A percentile compares a stretch with the other conserved stretches of the same genome.
These are phyloP conservation scores for Thaumetopoea pityocampa DNA, from an alignment of 1,140 invertebrate species.

Conservation along the genomic window DNA sequence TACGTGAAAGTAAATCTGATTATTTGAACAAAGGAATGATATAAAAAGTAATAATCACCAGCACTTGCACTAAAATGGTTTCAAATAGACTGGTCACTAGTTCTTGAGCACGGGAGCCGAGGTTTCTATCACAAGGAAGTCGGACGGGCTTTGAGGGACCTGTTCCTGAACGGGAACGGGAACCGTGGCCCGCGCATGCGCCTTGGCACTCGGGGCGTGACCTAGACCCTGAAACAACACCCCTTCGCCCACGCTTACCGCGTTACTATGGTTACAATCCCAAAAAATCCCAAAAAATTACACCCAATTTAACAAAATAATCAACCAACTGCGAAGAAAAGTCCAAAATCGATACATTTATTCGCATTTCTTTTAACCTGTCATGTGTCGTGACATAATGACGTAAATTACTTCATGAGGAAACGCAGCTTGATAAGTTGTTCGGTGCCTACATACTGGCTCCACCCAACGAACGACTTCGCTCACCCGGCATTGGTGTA, in stretches of 20 bases:
- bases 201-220: slow-evolving; percentile 60
- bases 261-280: slow-evolving; percentile 51
- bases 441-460: slow-evolving; percentile 31
- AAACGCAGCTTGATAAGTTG: slow-evolving; percentile 26
- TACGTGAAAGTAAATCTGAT: too few relatives aligned
- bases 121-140: slow-evolving; percentile 37
- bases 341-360: too few relatives aligned
- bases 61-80: too few relatives aligned
- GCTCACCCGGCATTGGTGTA: slow-evolving; percentile 40
- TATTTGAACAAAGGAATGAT: too few relatives aligned
- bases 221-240: slow-evolving; percentile 74
- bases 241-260: slow-evolving; percentile 57
- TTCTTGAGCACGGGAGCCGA: slow-evolving; percentile 4
- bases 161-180: slow-evolving; percentile 34
- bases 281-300: slow-evolving; percentile 27
- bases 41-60: neutral
- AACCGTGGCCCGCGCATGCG: slow-evolving; percentile 51
- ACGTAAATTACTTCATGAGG: slow-evolving; percentile 20
- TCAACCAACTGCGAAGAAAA: neutral
- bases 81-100: too few relatives aligned
- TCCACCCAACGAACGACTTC: slow-evolving; percentile 37
- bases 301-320: slow-evolving; percentile 9
- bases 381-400: too few relatives aligned
- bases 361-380: too few relatives aligned
- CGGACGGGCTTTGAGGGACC: slow-evolving; percentile 37